These are phyloP conservation scores for Abrostola tripartita DNA, from an alignment of 2,888 invertebrate species.

Conservation along the genomic window DNA sequence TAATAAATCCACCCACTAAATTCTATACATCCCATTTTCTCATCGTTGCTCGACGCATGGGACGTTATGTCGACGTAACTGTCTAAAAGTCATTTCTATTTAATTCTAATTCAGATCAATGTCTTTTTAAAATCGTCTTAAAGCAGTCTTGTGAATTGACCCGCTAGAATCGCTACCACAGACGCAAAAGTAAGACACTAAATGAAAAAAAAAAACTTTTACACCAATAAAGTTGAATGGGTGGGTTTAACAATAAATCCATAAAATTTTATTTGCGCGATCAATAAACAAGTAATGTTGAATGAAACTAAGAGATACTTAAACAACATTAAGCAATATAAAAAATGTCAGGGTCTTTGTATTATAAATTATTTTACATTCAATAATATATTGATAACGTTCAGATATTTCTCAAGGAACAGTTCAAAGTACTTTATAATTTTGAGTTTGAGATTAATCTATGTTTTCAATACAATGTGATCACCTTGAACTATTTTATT, in stretches of 20 bases:
- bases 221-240: not conserved
- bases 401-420: slow-evolving; percentile 38
- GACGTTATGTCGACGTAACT: too few species aligned
- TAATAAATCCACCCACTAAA: too few species aligned
- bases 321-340: slow-evolving; percentile 34
- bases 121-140: too few species aligned
- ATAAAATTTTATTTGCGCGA: slow-evolving; percentile 7
- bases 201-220: not conserved
- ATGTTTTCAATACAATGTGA: not conserved
- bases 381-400: slow-evolving; percentile 53
- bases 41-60: too few species aligned
- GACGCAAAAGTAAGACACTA: too few species aligned
- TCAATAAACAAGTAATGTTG: slow-evolving; percentile 30
- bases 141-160: too few species aligned
- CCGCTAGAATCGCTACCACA: too few species aligned
- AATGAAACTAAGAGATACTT: slow-evolving; percentile 31
- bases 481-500: slow-evolving; percentile 1
- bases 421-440: slow-evolving; percentile 9
- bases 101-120: too few species aligned
- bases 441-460: slow-evolving; percentile 5
- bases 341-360: slow-evolving; percentile 62
- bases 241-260: slow-evolving; percentile 1
- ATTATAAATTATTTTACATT: slow-evolving; percentile 45
- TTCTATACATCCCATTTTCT: too few species aligned
- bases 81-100: too few species aligned